Conservation (phyloP, 2,113 vertebrate species). For the Eurystomus gularis region DNA sequence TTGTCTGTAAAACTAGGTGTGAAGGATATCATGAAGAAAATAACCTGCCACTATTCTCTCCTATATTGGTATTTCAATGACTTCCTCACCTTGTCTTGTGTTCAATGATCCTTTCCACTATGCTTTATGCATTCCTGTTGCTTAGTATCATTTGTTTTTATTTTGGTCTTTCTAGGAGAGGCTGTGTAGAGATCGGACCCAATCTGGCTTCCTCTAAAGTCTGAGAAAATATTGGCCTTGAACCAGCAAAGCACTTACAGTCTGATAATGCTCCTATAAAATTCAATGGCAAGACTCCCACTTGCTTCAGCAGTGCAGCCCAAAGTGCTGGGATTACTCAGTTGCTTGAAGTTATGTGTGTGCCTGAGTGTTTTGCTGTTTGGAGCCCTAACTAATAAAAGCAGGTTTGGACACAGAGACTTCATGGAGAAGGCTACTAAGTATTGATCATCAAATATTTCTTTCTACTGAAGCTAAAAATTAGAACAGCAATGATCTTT, state of each 20-base stretch:
- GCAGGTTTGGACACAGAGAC: background rate
- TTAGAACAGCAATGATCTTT: background rate
- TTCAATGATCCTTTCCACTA: background rate
- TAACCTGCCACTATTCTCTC: background rate
- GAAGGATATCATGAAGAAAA: conserved; percentile 13
- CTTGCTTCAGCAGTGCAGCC: background rate
- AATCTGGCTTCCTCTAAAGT: conserved; percentile 50
- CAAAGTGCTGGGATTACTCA: conserved; percentile 43
- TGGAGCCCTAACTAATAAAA: background rate
- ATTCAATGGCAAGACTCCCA: conserved; percentile 52
- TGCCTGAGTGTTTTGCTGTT: background rate
- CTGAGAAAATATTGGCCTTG: conserved; percentile 57
- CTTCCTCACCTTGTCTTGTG: background rate
- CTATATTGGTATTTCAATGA: background rate
- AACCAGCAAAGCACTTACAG: conserved; percentile 64
- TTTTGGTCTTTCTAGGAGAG: conserved; percentile 57
- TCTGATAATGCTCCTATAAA: conserved; percentile 57
- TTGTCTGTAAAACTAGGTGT: background rate
- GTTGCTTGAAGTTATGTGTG: background rate
- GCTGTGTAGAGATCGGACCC: background rate
- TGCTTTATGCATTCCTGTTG: conserved; percentile 38
- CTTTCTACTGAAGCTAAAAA: background rate
- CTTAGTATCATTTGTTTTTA: conserved; percentile 64
- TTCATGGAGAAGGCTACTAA: background rate
- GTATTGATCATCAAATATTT: background rate